A percentile compares a stretch with the other conserved stretches of the same genome.
Conservation (phyloP, 2,888 invertebrate species). For the Hipparchia semele region DNA sequence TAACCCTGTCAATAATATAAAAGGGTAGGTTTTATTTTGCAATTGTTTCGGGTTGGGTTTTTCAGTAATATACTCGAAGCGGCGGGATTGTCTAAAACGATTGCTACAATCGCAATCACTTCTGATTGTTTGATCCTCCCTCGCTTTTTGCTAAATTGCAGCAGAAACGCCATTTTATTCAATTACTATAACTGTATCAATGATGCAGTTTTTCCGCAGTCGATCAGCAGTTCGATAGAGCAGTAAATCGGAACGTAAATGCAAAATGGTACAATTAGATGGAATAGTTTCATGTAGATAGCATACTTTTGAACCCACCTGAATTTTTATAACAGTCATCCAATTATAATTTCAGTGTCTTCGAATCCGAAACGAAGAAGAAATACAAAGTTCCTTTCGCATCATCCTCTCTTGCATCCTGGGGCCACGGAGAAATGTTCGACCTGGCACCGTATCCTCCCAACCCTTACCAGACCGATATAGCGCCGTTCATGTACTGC, state of each 20-base stretch:
- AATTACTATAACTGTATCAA: too few relatives aligned
- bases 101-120: too few relatives aligned
- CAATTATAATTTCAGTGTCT: constrained; percentile 55
- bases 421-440: constrained; percentile 66
- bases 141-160: too few relatives aligned
- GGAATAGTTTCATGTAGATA: too few relatives aligned
- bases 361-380: constrained; percentile 66
- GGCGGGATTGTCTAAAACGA: too few relatives aligned
- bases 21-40: constrained; percentile 55
- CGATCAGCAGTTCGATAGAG: too few relatives aligned
- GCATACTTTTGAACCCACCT: background rate
- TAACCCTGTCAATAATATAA: constrained; percentile 71
- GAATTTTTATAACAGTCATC: background rate
- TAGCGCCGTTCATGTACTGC: constrained; percentile 78
- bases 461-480: constrained; percentile 73
- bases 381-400: constrained; percentile 68
- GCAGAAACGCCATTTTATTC: too few relatives aligned
- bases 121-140: too few relatives aligned
- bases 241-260: too few relatives aligned
- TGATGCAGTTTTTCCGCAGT: too few relatives aligned
- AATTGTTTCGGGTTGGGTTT: background rate
- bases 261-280: too few relatives aligned
- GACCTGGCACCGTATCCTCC: constrained; percentile 69
- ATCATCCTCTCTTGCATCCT: constrained; percentile 58
- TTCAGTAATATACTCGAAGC: too few relatives aligned